Base-by-base conservation (phyloP, 2,797 vertebrate genomes). In the Labroides dimidiatus region DNA sequence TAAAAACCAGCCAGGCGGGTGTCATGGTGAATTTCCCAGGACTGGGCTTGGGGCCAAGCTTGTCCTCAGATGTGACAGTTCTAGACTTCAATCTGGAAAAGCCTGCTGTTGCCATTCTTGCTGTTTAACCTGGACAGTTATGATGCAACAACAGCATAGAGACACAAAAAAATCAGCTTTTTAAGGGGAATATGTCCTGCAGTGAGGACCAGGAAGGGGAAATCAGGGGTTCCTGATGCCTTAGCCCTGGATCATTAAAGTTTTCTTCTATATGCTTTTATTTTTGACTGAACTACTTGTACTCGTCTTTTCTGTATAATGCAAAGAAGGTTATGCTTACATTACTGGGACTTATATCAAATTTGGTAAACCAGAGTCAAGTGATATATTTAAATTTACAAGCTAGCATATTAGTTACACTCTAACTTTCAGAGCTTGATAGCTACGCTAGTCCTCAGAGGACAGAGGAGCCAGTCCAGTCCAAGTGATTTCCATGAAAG, bases 31-130 rank as follows among this genome's bases (percentile, higher is more conserved):
- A 80, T 89, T 80, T 84, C 89, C 78, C 78, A 74, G 39, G 33
- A 67, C 79, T 76, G 71, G 91, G 91, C 86, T 81, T 16, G 33
- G 51, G 77, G 85, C 86, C 89, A 90, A 78, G 80, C 74, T 78
- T 64, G 68, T 86, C 66, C 63, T 89, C 84, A 82, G 71, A 87
- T 77, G 70, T 90, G 91, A 89, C 91, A 91, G 80, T 81, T 87
- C 68, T 78, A 84, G 80, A 79, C 72, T 84, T 86, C 60, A 75
- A 77, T 88, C 81, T 83, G 85, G 63, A 87, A 85, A 69, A 85
- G 77, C 81, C 88, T 84, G 85, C 89, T 89, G 83, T 82, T 85
- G 85, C 80, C 80, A 75, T 85, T 90, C 84, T 86, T 48, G 75
- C 72, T 21, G 44, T 63, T 81, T 85, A 79, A 88, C 85, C 81